Conservation (phyloP, 2,797 vertebrate species). For the Hoplostethus mediterraneus region DNA sequence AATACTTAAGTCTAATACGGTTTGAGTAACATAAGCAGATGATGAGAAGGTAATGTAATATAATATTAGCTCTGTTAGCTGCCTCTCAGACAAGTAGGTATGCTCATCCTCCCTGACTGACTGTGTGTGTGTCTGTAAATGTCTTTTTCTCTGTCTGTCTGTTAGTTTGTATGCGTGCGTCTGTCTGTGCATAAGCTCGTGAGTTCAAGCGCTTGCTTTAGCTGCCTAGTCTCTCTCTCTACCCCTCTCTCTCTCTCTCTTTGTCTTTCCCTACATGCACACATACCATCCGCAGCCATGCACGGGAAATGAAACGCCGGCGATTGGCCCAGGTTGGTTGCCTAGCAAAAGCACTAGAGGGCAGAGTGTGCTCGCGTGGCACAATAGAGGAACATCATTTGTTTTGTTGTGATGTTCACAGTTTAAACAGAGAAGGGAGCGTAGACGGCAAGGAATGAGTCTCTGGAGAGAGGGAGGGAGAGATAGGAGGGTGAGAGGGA, state of each 20-base stretch:
- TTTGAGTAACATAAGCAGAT: conserved; percentile 64
- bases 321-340: conserved; percentile 57
- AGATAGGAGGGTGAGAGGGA: conserved; percentile 43
- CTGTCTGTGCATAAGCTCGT: conserved; percentile 12
- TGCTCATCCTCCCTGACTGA: conserved; percentile 48
- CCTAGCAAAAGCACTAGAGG: conserved; percentile 75
- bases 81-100: conserved; percentile 53
- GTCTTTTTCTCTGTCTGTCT: conserved; percentile 15
- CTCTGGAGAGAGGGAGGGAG: conserved; percentile 62
- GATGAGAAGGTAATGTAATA: conserved; percentile 35
- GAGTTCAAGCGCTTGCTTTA: conserved; percentile 64
- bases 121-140: conserved; percentile 7
- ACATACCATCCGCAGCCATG: conserved; percentile 41
- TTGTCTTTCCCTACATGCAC: conserved; percentile 52
- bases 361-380: conserved; percentile 66
- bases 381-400: conserved; percentile 72
- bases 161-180: neutral
- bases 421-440: conserved; percentile 75
- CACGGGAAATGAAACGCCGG: conserved; percentile 54
- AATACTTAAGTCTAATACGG: conserved; percentile 56
- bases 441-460: conserved; percentile 64
- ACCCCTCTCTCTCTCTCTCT: conserved; percentile 55
- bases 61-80: conserved; percentile 62
- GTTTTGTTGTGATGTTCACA: conserved; percentile 79
- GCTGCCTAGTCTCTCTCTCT: conserved; percentile 76